Percentiles rank a stretch among this genome's conserved stretches.
Conservation (phyloP, 2,888 invertebrate genomes). For the Melieria picta region DNA sequence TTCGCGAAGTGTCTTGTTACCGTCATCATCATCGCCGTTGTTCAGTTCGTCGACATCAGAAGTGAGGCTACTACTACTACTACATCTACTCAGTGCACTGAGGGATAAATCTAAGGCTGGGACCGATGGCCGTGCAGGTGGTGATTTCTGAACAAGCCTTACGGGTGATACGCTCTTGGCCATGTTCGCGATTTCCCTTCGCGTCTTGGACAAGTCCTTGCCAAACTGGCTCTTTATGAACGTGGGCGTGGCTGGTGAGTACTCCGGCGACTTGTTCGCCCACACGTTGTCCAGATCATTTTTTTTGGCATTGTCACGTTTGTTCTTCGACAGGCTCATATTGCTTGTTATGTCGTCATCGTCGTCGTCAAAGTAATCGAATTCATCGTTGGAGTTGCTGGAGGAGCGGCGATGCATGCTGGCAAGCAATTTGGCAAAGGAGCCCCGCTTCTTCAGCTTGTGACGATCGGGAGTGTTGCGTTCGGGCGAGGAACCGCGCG, state of each 20-base stretch:
- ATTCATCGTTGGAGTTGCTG: constrained; percentile 58
- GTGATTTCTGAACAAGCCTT: constrained; percentile 35
- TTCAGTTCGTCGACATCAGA: constrained; percentile 17
- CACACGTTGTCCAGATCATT: constrained; percentile 55
- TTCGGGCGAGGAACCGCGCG: constrained; percentile 56
- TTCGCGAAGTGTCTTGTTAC: constrained; percentile 22
- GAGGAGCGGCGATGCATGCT: constrained; percentile 54
- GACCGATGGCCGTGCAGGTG: constrained; percentile 13
- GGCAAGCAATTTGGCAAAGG: constrained; percentile 54
- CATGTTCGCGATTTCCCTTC: constrained; percentile 22
- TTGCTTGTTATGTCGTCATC: constrained; percentile 43
- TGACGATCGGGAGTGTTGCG: constrained; percentile 44
- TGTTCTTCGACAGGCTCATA: constrained; percentile 20
- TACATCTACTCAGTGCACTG: constrained; percentile 44
- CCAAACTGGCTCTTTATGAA: constrained; percentile 52
- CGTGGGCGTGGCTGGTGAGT: constrained; percentile 53
- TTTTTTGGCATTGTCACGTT: constrained; percentile 29
- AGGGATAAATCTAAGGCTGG: constrained; percentile 41
- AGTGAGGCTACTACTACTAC: constrained; percentile 42
- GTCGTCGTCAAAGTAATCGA: constrained; percentile 55
- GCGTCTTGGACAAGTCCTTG: constrained; percentile 34
- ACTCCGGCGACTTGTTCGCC: constrained; percentile 55
- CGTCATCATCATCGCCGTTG: constrained; percentile 30
- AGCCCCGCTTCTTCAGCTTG: constrained; percentile 44
- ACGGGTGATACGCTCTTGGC: constrained; percentile 48